These are phyloP conservation scores for Syrmaticus mikado DNA, from an alignment of 2,113 vertebrate species.

Conservation along the genomic window DNA sequence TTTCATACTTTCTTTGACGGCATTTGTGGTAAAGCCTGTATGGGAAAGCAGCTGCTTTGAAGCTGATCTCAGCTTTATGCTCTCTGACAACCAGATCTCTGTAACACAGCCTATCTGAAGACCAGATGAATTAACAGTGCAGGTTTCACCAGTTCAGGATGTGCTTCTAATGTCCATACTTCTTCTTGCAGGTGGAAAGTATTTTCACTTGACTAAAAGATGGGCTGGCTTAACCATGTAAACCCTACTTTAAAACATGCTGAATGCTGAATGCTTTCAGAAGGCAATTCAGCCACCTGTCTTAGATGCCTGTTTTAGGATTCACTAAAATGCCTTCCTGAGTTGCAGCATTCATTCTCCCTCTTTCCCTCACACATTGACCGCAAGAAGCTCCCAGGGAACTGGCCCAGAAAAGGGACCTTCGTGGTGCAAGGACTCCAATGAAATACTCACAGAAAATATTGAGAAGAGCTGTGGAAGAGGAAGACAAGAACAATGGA, in stretches of 20 bases:
- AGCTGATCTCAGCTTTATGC: constrained; percentile 17
- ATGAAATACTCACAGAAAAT: not conserved
- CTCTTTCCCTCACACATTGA: not conserved
- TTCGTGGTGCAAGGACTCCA: not conserved
- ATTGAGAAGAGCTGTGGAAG: not conserved
- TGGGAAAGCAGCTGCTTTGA: constrained; percentile 61
- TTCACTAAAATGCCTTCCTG: not conserved
- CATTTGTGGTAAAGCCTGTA: constrained; percentile 38
- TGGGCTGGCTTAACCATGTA: not conserved
- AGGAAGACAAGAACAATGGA: not conserved
- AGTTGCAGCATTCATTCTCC: not conserved
- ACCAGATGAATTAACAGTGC: not conserved
- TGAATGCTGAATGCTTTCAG: not conserved
- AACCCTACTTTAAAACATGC: not conserved
- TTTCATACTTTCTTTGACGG: constrained; percentile 39
- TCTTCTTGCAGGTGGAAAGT: not conserved
- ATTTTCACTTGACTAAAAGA: not conserved
- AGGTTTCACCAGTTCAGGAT: not conserved
- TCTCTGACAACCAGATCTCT: not conserved
- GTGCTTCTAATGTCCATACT: not conserved
- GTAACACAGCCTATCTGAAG: constrained; percentile 1
- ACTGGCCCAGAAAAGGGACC: not conserved
- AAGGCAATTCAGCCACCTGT: not conserved
- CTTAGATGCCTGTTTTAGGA: not conserved
- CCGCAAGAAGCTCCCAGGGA: not conserved